These are phyloP conservation scores for Haliclystus octoradiatus DNA, from an alignment of 30 jellyfish, hydroid and myxozoan genomes.

Conservation along the genomic window DNA sequence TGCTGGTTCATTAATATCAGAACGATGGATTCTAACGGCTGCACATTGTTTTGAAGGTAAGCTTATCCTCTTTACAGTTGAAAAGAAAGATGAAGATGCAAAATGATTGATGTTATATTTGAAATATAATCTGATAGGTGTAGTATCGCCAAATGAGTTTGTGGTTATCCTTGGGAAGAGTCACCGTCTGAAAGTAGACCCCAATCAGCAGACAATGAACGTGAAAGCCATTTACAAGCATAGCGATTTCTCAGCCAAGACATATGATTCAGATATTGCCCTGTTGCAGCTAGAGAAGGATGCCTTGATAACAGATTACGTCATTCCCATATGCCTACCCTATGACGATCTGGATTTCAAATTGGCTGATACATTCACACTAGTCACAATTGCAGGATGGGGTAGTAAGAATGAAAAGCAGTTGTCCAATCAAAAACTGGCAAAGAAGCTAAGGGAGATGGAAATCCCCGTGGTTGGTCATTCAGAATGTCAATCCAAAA, in stretches of 20 bases:
- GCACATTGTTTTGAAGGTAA: slow-evolving; percentile 58
- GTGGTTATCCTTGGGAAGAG: not conserved
- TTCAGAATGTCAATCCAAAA: slow-evolving; percentile 5
- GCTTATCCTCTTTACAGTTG: too few relatives aligned
- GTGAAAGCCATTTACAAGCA: not conserved
- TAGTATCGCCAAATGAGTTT: not conserved
- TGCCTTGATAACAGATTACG: slow-evolving; percentile 46
- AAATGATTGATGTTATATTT: not conserved
- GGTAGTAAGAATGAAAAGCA: slow-evolving; percentile 22
- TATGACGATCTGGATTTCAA: slow-evolving; percentile 41
- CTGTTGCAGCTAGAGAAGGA: slow-evolving; percentile 26
- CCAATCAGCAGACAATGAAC: not conserved
- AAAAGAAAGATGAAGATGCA: too few relatives aligned
- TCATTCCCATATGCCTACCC: slow-evolving; percentile 60
- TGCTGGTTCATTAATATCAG: slow-evolving; percentile 44
- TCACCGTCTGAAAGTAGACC: not conserved
- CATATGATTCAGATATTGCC: slow-evolving; percentile 48
- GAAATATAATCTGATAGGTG: not conserved
- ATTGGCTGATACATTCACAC: slow-evolving; percentile 9
- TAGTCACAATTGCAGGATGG: slow-evolving; percentile 42
- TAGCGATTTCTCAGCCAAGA: slow-evolving; percentile 4
- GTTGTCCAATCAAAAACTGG: slow-evolving; percentile 1
- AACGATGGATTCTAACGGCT: slow-evolving; percentile 50
- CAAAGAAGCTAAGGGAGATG: slow-evolving; percentile 35
- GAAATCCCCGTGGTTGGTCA: slow-evolving; percentile 27